Base-by-base conservation (phyloP, 2,888 invertebrate species). In the Pimpla rufipes region DNA sequence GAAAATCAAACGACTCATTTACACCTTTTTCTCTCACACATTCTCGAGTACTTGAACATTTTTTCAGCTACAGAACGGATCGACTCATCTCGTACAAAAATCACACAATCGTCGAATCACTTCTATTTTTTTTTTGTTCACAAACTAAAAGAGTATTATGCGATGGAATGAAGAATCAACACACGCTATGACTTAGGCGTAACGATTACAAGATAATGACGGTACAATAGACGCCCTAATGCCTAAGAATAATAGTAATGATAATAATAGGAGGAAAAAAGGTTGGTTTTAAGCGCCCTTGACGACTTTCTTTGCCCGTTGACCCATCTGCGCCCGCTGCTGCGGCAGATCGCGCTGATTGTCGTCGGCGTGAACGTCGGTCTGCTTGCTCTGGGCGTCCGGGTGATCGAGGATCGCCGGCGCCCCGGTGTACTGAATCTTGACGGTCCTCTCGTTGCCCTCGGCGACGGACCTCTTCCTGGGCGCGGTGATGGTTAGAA, bases 401-500 rank as follows among this genome's bases (percentile, higher is more conserved):
- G 47, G 66, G 59, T 66, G 55, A 10, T 84, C 78, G 45, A 83
- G 10, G 5, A 91, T 6, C 3, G 90, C 90, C 11, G 92, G 92
- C 70, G 90, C 90, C 0, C 91, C 91, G 37, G 91, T 92, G 45
- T 88, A 90, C 13, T 89, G 87, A 52, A 92, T 91, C 35, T 89
- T 90, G 37, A 92, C 87, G 2, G 70, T 21, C 47, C 83, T 89
- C 64, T 91, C 91, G 35, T 87, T 89, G 5, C 91, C 91, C n/a
- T 89, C 85, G 0, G 45, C 0, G 18, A 85, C 84, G 3, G 84
- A 87, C 5, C 91, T 92, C 83, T 95, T 95, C 90, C 96, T 96
- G 0, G 97, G 97, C 0, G 96, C 97, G 0, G 95, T 95, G 42
- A 97, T 95, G 0, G 97, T 97, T 75, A 97, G 93, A 21, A 98